Conservation (phyloP, 2,113 vertebrate genomes). For the Ictalurus furcatus region DNA sequence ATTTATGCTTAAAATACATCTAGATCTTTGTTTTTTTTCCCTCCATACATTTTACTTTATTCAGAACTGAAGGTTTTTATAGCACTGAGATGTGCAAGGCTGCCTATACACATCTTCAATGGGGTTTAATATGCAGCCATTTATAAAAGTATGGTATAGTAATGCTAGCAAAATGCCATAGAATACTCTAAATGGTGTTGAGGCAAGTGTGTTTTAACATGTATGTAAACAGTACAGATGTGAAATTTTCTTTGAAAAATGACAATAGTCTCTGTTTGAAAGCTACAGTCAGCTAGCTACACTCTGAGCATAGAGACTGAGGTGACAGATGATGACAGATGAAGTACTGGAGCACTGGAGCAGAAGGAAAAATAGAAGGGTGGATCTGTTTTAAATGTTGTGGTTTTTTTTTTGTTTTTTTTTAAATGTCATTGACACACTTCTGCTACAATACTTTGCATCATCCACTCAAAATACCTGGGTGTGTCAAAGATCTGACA, state of each 20-base stretch:
- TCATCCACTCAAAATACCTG: not conserved
- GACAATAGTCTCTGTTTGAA: not conserved
- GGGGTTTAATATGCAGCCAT: slow-evolving; percentile 19
- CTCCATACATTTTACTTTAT: slow-evolving; percentile 1
- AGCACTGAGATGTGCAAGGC: not conserved
- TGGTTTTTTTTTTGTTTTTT: not conserved
- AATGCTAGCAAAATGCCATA: not conserved
- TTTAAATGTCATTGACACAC: not conserved
- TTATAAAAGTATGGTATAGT: not conserved
- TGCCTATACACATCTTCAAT: slow-evolving; percentile 5
- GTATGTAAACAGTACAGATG: not conserved
- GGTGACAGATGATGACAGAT: not conserved
- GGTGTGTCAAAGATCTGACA: not conserved
- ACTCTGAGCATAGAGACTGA: not conserved
- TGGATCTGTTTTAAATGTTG: not conserved
- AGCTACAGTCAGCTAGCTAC: not conserved
- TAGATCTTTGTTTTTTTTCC: not conserved
- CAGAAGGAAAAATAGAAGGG: not conserved
- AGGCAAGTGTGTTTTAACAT: not conserved
- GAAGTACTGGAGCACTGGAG: not conserved
- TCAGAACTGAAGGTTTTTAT: not conserved
- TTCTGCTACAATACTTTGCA: not conserved
- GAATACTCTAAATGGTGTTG: not conserved
- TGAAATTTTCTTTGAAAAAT: not conserved
- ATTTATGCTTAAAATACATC: slow-evolving; percentile 9